These are phyloP conservation scores for Noctua comes DNA, from an alignment of 2,888 invertebrate species.

Conservation along the genomic window DNA sequence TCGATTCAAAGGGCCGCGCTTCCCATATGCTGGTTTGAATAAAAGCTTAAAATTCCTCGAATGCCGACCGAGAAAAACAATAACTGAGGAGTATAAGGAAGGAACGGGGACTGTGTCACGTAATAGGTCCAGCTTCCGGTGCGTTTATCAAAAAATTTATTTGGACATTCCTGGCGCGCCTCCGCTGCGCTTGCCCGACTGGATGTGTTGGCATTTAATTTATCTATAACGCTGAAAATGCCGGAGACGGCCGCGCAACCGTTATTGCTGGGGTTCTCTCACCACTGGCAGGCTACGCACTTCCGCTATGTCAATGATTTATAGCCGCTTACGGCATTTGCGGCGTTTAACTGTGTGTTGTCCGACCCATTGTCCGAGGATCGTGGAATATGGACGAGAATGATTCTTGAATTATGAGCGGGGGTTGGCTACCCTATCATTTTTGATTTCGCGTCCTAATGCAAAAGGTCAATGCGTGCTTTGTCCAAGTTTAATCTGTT, in stretches of 20 bases:
- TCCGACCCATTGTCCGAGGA: conserved; percentile 86
- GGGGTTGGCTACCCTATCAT: conserved; percentile 79
- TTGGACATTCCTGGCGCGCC: conserved; percentile 87
- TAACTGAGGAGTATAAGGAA: conserved; percentile 82
- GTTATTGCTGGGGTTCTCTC: conserved; percentile 84
- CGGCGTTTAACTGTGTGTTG: conserved; percentile 86
- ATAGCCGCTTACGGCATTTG: conserved; percentile 86
- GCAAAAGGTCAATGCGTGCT: conserved; percentile 79
- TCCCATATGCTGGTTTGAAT: conserved; percentile 84
- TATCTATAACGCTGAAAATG: conserved; percentile 88
- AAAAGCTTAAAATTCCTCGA: conserved; percentile 83
- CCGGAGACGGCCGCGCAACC: conserved; percentile 82
- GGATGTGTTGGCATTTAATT: conserved; percentile 89
- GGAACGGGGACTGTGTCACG: conserved; percentile 87
- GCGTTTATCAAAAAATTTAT: conserved; percentile 89
- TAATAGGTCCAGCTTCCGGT: conserved; percentile 89
- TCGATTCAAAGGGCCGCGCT: conserved; percentile 88
- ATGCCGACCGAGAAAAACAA: conserved; percentile 87
- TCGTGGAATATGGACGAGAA: conserved; percentile 85
- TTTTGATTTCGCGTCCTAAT: conserved; percentile 85
- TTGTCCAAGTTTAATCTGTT: conserved; percentile 79
- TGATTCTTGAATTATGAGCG: conserved; percentile 86
- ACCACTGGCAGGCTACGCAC: conserved; percentile 82
- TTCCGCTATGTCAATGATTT: conserved; percentile 90
- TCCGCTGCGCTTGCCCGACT: conserved; percentile 80